Conservation (phyloP, 2,888 invertebrate species). For the Ptychoptera contaminata region DNA sequence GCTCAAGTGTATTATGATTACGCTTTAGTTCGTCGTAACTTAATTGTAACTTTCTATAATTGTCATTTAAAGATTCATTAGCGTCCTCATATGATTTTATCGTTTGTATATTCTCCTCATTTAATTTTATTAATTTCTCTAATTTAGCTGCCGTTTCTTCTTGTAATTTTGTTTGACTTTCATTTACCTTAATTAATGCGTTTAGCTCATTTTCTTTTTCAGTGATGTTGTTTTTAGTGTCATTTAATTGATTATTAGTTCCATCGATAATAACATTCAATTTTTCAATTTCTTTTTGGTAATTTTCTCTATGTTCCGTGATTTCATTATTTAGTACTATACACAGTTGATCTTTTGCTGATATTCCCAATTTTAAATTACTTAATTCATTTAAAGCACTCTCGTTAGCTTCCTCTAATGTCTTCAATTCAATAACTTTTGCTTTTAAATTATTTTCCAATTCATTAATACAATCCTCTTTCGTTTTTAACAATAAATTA, state of each 20-base stretch:
- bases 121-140: neutral
- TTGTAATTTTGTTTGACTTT: neutral
- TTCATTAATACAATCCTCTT: slow-evolving; percentile 11
- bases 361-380: slow-evolving; percentile 24
- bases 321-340: slow-evolving; percentile 26
- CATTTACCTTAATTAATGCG: neutral
- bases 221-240: slow-evolving; percentile 26
- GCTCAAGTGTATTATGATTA: neutral
- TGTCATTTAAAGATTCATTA: neutral
- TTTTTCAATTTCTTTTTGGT: slow-evolving; percentile 29
- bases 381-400: slow-evolving; percentile 20
- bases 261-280: slow-evolving; percentile 30
- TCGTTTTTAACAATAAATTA: slow-evolving; percentile 11
- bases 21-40: neutral
- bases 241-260: slow-evolving; percentile 30
- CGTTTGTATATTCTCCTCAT: neutral
- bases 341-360: slow-evolving; percentile 30
- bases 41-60: neutral
- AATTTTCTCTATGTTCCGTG: slow-evolving; percentile 20
- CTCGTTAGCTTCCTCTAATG: slow-evolving; percentile 8
- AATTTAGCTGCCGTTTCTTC: neutral
- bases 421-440: slow-evolving; percentile 21
- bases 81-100: no score
- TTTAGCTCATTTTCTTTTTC: slow-evolving; percentile 12
- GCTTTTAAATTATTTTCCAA: slow-evolving; percentile 17